A percentile compares a stretch with the other conserved stretches of the same genome.
Conservation (phyloP, 2,113 vertebrate genomes). For the Lagopus muta region DNA sequence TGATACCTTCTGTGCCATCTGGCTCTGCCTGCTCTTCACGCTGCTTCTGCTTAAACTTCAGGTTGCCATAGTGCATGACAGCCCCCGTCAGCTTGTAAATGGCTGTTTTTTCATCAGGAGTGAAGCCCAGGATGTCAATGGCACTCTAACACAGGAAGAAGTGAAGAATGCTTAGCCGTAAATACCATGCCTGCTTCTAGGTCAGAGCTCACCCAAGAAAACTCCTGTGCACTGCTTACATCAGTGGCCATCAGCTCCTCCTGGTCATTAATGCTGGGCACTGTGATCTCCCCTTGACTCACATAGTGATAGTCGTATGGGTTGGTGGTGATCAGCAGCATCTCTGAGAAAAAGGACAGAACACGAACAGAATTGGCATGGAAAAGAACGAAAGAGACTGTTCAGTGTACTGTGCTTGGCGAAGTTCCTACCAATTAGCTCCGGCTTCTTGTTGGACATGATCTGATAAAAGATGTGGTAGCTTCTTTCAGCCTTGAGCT, state of each 20-base stretch:
- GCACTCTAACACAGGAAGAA: slow-evolving; percentile 72
- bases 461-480: slow-evolving; percentile 91
- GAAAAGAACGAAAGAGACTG: not conserved
- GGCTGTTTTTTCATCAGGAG: slow-evolving; percentile 77
- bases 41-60: slow-evolving; percentile 90
- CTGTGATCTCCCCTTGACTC: slow-evolving; percentile 90
- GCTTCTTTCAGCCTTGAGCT: slow-evolving; percentile 87
- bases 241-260: slow-evolving; percentile 90
- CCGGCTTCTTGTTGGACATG: slow-evolving; percentile 87
- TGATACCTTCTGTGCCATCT: slow-evolving; percentile 84
- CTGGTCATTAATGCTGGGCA: slow-evolving; percentile 90
- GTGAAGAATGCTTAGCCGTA: not conserved
- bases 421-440: slow-evolving; percentile 83
- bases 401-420: not conserved
- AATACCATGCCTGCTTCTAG: not conserved
- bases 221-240: slow-evolving; percentile 74
- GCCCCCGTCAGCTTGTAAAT: slow-evolving; percentile 86
- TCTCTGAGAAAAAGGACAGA: slow-evolving; percentile 74
- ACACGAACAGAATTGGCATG: not conserved
- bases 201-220: not conserved
- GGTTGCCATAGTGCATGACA: slow-evolving; percentile 87
- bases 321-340: slow-evolving; percentile 89
- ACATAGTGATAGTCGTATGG: slow-evolving; percentile 86
- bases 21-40: slow-evolving; percentile 86
- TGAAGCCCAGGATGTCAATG: slow-evolving; percentile 84